Evolutionary conservation across 92 coral and sea anemone genomes (phyloP).

Genomic region (Heliopora coerulea): DNA sequence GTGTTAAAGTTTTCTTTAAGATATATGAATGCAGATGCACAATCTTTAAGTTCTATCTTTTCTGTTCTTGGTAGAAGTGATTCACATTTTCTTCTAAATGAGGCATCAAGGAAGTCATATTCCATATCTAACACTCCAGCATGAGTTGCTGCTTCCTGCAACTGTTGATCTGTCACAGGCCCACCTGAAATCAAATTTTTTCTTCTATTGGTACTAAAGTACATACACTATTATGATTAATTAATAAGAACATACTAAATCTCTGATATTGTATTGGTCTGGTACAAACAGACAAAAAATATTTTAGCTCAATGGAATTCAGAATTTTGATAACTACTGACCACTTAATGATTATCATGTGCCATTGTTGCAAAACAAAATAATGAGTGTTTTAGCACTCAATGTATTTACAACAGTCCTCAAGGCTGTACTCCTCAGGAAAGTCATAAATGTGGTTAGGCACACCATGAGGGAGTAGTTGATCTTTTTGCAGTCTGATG

Average conservation of each 20-base stretch:
- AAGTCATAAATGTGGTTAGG: conserved; percentile 2
- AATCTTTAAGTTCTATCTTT: conserved; percentile 54
- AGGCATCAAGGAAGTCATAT: conserved; percentile 41
- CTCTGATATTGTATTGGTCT: too few relatives aligned
- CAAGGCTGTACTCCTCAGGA: conserved; percentile 30
- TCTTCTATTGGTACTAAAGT: neutral
- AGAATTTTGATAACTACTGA: neutral
- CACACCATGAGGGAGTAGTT: conserved; percentile 19
- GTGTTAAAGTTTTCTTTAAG: conserved; percentile 36
- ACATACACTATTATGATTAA: neutral
- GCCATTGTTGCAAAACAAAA: neutral
- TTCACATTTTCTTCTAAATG: conserved; percentile 48
- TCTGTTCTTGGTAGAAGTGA: conserved; percentile 49
- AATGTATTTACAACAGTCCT: conserved; percentile 18
- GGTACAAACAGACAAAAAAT: too few relatives aligned
- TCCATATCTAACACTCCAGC: conserved; percentile 40
- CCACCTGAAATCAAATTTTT: conserved; percentile 21
- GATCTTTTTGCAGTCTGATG: conserved; percentile 7
- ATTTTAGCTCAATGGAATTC: too few relatives aligned
- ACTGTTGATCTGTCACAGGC: conserved; percentile 34
- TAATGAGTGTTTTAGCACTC: neutral
- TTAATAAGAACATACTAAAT: neutral
- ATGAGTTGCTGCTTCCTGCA: conserved; percentile 29
- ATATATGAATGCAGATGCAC: conserved; percentile 52
- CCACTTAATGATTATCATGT: neutral